Evolutionary conservation across 2,113 vertebrate genomes (phyloP).

Genomic region (Gopherus flavomarginatus): DNA sequence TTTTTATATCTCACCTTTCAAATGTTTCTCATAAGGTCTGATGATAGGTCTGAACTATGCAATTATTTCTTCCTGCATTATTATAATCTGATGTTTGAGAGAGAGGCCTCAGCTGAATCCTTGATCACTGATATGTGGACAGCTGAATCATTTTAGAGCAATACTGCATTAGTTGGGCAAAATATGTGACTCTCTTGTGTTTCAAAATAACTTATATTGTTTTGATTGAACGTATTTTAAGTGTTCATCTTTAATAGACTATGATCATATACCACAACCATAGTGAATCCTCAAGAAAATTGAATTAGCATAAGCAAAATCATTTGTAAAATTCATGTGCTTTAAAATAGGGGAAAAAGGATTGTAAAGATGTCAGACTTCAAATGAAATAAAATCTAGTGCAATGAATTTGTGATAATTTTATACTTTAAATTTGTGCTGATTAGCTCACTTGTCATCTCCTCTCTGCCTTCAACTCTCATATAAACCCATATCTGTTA

Average conservation of each 20-base stretch:
- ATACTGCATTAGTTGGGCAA: neutral
- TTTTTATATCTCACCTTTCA: neutral
- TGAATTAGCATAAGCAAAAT: neutral
- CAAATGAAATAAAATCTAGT: neutral
- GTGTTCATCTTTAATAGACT: neutral
- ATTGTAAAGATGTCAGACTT: neutral
- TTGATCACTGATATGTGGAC: neutral
- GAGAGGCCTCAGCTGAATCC: neutral
- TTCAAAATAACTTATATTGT: neutral
- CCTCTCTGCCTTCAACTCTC: neutral
- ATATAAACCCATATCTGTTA: neutral
- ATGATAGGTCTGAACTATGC: neutral
- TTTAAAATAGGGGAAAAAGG: neutral
- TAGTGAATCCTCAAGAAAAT: neutral
- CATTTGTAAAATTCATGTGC: neutral
- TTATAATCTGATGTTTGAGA: fast-evolving
- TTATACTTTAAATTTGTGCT: neutral
- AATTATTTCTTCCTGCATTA: neutral
- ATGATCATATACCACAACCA: neutral
- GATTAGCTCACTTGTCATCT: neutral
- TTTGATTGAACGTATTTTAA: neutral
- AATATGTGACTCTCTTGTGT: neutral
- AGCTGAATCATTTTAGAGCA: neutral
- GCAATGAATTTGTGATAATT: neutral
- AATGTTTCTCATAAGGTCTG: neutral